These are phyloP conservation scores for Rhynchonema sp. DNA, from an alignment of 2,888 invertebrate species.

Conservation along the genomic window DNA sequence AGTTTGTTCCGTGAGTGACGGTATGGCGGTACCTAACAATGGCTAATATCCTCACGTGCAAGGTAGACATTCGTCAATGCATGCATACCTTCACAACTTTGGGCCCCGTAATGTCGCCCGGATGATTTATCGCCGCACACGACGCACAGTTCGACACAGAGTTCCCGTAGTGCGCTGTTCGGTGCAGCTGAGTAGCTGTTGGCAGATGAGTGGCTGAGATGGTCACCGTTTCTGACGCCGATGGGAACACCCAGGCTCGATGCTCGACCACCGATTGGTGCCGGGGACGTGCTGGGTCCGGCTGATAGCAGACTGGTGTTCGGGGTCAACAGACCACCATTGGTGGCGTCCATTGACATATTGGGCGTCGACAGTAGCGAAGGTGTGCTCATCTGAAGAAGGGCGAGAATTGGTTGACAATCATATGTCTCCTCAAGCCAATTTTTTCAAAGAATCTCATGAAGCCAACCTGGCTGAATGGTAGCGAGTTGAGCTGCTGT, in stretches of 20 bases:
- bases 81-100: not conserved
- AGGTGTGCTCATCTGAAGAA: not conserved
- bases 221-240: no score
- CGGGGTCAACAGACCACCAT: not conserved
- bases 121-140: not conserved
- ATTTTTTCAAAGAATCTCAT: not conserved
- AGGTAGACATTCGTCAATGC: not conserved
- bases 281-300: no score
- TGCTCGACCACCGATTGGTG: no score
- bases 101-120: not conserved
- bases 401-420: no score
- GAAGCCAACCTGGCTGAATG: not conserved
- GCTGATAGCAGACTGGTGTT: no score
- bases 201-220: not conserved
- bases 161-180: not conserved
- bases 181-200: no score
- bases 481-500: not conserved
- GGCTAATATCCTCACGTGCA: not conserved
- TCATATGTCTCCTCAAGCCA: no score
- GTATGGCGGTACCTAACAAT: slow-evolving; percentile 35
- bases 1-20: no score
- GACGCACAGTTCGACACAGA: not conserved
- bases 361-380: not conserved
- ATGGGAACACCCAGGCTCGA: no score
- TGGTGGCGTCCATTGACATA: not conserved